These are phyloP conservation scores for Xiphorhynchus elegans DNA, from an alignment of 2,113 vertebrate species.

Conservation along the genomic window DNA sequence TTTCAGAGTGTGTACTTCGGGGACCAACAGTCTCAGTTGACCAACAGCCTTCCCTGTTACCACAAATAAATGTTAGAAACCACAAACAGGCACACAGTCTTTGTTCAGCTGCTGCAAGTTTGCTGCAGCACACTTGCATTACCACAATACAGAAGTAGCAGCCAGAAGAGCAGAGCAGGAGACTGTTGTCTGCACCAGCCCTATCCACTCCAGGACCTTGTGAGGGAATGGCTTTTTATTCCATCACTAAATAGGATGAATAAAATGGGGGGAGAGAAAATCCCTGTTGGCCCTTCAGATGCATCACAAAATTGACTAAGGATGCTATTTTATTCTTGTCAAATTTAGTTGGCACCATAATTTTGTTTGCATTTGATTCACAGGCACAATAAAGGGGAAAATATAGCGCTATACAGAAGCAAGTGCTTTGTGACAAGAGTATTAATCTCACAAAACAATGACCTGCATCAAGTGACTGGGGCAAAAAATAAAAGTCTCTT, in stretches of 20 bases:
- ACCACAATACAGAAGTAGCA: not conserved
- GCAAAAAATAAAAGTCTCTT: conserved; percentile 20
- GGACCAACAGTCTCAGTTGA: not conserved
- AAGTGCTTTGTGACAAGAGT: conserved; percentile 4
- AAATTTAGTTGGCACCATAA: not conserved
- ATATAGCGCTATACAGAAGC: not conserved
- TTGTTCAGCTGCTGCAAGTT: not conserved
- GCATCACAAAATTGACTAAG: not conserved
- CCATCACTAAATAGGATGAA: not conserved
- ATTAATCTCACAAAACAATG: conserved; percentile 39
- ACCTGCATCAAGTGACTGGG: not conserved
- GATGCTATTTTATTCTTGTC: conserved; percentile 14
- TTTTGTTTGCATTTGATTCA: conserved; percentile 51
- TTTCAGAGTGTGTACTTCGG: not conserved
- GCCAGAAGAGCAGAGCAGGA: not conserved
- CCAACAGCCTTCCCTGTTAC: not conserved
- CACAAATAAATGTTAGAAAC: not conserved
- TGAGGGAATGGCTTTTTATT: not conserved
- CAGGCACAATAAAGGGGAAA: not conserved
- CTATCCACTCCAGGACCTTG: not conserved
- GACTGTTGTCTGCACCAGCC: not conserved
- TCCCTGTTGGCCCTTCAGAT: not conserved
- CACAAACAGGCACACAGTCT: not conserved
- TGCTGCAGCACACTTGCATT: not conserved
- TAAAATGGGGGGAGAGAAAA: not conserved